Evolutionary conservation across 2,797 vertebrate genomes (phyloP).

Genomic region (Phaenicophaeus curvirostris): DNA sequence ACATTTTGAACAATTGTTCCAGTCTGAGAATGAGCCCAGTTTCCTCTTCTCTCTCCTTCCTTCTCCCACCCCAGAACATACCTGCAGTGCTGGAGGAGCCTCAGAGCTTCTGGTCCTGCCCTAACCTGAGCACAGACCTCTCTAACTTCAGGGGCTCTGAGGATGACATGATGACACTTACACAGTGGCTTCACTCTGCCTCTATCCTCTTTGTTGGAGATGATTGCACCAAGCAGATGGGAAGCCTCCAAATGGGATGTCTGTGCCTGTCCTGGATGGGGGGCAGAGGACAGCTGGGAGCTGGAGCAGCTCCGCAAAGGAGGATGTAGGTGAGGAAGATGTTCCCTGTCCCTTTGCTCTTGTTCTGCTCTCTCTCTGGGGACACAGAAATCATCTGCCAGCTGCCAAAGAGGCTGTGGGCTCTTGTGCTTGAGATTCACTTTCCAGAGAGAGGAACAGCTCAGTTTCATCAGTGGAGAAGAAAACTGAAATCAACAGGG

Average conservation of each 20-base stretch:
- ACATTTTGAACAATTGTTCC: background rate
- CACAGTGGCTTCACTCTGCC: accelerated
- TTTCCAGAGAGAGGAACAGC: background rate
- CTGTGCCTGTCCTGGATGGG: too few species aligned
- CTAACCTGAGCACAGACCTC: background rate
- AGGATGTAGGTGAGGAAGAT: background rate
- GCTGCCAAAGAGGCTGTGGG: background rate
- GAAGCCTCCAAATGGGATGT: background rate
- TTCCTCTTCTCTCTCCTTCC: background rate
- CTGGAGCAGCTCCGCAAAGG: background rate
- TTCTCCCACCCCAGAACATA: background rate
- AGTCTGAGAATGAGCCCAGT: background rate
- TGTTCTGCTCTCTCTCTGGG: background rate
- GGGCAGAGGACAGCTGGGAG: background rate
- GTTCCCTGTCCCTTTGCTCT: background rate
- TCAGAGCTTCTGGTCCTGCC: background rate
- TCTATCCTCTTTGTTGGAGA: background rate
- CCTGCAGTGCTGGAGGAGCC: background rate
- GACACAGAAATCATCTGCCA: background rate
- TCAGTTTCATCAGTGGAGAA: background rate
- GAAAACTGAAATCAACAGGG: background rate
- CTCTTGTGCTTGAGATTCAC: background rate
- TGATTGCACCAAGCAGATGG: background rate
- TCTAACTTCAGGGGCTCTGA: background rate
- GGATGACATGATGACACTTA: background rate